Base-by-base conservation (phyloP, 2,797 vertebrate genomes). In the Schizopygopsis pylzovi region DNA sequence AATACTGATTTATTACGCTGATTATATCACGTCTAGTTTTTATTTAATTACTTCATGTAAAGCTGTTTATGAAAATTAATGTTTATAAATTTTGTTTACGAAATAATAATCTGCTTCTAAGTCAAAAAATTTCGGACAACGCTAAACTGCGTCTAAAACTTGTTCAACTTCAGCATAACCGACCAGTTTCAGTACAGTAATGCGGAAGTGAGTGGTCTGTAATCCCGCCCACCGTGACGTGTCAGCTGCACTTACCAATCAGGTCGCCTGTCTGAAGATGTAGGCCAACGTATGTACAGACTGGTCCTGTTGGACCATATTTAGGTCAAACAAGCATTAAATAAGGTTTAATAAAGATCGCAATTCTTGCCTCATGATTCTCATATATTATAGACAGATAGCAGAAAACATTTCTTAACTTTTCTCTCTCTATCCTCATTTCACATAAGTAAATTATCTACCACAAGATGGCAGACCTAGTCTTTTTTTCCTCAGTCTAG, bases 391-490 rank as follows among this genome's bases (percentile, higher is more conserved):
- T 67, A 37, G 47, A 37, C 52, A 43, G 39, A 73, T 61, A 39
- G 16, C 65, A 54, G n/a, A 45, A 33, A 45, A 81, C 16, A 54
- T 37, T 1, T 72, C 3, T 59, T 71, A 52, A 54, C 54, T 33
- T 45, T 73, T 56, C 41, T 71, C 18, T 67, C 9, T 59, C 20
- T 25, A 12, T 33, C 13, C 22, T 9, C 22, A 56, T 70, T 71
- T 82, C n/a, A 41, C 52, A 43, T 7, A 15, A 72, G 6, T 18
- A 79, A 45, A 70, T 28, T 2, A 68, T n/a, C 10, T 33, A 45
- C 75, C 82, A 45, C 76, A 79, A 80, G 82, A 87, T 87, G 82
- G 82, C 86, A 84, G 47, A 61, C 37, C 59, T 54, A 41, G 25
- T 67, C 28, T 54, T 83, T 68, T 68, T 20, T 8, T 18, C 3